Conservation (phyloP, 2,888 invertebrate genomes). For the Phorcus lineatus region DNA sequence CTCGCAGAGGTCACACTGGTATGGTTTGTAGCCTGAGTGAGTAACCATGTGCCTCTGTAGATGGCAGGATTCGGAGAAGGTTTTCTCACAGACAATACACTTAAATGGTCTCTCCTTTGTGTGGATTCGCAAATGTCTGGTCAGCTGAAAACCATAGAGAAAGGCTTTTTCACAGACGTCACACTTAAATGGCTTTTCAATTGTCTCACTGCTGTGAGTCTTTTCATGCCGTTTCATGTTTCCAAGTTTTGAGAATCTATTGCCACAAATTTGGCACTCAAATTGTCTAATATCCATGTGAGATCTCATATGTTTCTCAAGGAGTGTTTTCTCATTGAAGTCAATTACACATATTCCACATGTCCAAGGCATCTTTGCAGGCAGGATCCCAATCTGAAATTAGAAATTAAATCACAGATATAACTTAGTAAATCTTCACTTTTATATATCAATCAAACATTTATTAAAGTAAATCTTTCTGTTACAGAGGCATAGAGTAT, state of each 20-base stretch:
- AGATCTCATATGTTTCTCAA: neutral
- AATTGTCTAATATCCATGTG: neutral
- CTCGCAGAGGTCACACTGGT: neutral
- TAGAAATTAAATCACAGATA: too few species aligned
- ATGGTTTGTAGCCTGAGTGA: neutral
- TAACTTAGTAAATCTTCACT: too few species aligned
- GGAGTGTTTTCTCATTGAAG: neutral
- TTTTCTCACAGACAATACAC: neutral
- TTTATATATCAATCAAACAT: too few species aligned
- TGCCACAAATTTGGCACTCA: neutral
- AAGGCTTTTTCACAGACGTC: slow-evolving; percentile 3
- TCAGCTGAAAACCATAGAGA: neutral
- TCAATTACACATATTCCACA: slow-evolving; percentile 16
- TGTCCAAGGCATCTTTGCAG: neutral
- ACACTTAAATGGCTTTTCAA: neutral
- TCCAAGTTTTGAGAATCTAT: neutral
- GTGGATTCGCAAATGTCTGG: neutral
- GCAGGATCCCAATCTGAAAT: neutral
- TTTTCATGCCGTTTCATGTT: slow-evolving; percentile 9
- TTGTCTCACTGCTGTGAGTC: neutral
- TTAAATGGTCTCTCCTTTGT: slow-evolving; percentile 1
- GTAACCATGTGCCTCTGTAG: slow-evolving; percentile 10
- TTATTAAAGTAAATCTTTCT: too few species aligned
- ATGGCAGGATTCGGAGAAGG: neutral
- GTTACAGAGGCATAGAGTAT: too few species aligned